Conservation (phyloP, 2,113 vertebrate genomes). For the Strix uralensis region DNA sequence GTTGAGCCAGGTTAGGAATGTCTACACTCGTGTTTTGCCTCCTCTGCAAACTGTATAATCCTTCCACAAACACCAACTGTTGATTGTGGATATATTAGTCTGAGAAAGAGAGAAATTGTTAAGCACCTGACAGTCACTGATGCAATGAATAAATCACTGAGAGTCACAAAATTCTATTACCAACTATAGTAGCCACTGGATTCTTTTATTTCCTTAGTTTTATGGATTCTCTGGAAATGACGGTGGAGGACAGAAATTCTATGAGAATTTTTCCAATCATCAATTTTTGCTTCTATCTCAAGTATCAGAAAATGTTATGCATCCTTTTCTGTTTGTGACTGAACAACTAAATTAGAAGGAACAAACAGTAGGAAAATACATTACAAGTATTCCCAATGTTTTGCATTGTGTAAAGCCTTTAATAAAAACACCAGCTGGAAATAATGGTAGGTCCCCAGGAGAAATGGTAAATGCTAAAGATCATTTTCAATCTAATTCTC, state of each 20-base stretch:
- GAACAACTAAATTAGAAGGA: background rate
- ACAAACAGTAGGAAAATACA: background rate
- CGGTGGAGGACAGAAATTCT: background rate
- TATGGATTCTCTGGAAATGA: background rate
- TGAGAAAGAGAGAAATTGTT: background rate
- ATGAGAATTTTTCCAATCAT: background rate
- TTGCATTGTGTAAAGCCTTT: background rate
- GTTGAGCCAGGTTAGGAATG: background rate
- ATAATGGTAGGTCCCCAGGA: background rate
- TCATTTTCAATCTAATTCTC: background rate
- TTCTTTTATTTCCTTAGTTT: background rate
- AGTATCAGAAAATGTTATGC: background rate
- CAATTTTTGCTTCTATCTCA: background rate
- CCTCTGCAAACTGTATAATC: background rate
- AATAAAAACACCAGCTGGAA: background rate
- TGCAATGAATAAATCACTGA: background rate
- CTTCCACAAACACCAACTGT: background rate
- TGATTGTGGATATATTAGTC: background rate
- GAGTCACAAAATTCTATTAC: background rate
- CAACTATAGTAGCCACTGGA: background rate
- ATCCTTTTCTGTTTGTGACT: background rate
- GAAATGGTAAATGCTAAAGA: background rate
- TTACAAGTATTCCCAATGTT: background rate
- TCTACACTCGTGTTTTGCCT: background rate
- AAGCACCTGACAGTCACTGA: background rate